Conservation (phyloP, 2,113 vertebrate genomes). For the Urocitellus parryii region DNA sequence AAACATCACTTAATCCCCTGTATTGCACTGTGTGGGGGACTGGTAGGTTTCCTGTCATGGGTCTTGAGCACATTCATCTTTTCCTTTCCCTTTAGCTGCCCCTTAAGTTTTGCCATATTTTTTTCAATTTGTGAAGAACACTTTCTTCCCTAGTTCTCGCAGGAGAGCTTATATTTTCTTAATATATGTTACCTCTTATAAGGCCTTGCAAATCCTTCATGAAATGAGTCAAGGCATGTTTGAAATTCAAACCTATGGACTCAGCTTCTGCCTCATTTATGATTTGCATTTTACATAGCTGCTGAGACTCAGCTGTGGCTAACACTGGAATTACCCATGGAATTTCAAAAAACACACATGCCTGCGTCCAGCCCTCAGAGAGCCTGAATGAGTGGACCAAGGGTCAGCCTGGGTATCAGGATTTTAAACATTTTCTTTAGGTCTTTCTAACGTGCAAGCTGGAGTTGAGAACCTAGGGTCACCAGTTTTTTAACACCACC, state of each 20-base stretch:
- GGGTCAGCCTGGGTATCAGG: not conserved
- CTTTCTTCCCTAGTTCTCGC: not conserved
- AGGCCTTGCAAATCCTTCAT: not conserved
- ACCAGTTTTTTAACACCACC: not conserved
- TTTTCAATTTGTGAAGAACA: not conserved
- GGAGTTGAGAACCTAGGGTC: not conserved
- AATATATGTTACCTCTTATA: not conserved
- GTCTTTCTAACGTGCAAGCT: not conserved
- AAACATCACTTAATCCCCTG: not conserved
- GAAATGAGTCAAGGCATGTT: not conserved
- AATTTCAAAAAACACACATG: not conserved
- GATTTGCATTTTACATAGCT: rapidly evolving
- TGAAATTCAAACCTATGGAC: not conserved
- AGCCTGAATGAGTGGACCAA: not conserved
- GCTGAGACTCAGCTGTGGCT: not conserved
- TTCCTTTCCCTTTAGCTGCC: not conserved
- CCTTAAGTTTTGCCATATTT: not conserved
- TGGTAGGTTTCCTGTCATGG: not conserved
- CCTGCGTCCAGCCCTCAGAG: not conserved
- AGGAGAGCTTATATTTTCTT: not conserved
- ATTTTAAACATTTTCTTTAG: not conserved
- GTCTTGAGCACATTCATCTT: not conserved
- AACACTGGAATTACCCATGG: not conserved
- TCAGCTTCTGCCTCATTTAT: not conserved
- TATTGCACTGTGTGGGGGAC: not conserved